phyloP scores from a whole-genome alignment of 2,888 invertebrate species.

The Ophion costatus region DNA sequence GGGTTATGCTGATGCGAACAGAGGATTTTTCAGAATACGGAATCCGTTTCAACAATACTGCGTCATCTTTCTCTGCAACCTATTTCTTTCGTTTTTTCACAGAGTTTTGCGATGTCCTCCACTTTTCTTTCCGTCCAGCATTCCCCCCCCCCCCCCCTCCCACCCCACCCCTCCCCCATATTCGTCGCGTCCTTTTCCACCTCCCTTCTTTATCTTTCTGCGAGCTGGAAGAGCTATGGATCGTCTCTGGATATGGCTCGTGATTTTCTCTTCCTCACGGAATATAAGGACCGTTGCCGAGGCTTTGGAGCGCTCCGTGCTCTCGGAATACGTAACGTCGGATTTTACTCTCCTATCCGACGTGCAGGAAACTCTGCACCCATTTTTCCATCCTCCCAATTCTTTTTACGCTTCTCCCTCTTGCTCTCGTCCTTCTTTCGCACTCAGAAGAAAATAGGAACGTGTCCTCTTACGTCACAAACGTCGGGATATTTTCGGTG shows the following conservation, averaged over 20 bases:
- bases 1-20: constrained; percentile 58
- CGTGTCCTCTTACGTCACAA: constrained; percentile 44
- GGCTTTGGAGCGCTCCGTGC: constrained; percentile 78
- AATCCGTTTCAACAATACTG: constrained; percentile 75
- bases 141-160: not conserved
- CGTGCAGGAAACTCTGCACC: constrained; percentile 27
- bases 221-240: constrained; percentile 76
- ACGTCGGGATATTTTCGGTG: constrained; percentile 18
- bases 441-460: constrained; percentile 60
- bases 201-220: constrained; percentile 30
- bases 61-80: constrained; percentile 67
- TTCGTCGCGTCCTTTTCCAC: not conserved
- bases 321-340: constrained; percentile 79
- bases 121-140: constrained; percentile 29
- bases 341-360: constrained; percentile 72
- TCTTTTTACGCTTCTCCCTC: constrained; percentile 34
- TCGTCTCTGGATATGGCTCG: constrained; percentile 70
- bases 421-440: constrained; percentile 23
- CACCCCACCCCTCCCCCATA: not conserved
- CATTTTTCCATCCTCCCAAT: constrained; percentile 23
- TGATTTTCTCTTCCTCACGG: constrained; percentile 21
- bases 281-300: constrained; percentile 65
- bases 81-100: constrained; percentile 63
- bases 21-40: constrained; percentile 70
- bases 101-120: constrained; percentile 42